Base-by-base conservation (phyloP, 2,113 vertebrate species). In the Colistium nudipinnis region DNA sequence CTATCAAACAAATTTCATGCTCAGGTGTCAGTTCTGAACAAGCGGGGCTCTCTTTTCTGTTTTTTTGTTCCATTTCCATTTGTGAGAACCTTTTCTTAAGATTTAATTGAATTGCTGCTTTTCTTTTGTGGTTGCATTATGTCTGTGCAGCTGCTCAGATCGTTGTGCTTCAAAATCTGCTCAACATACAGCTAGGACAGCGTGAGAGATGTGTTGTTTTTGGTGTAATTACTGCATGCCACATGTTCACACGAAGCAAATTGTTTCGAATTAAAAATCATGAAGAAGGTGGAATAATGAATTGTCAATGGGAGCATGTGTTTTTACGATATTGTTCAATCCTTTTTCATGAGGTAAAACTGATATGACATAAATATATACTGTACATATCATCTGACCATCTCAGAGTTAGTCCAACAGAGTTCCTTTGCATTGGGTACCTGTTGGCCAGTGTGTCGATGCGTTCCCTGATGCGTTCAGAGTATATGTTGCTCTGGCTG, bases 401-500 rank as follows among this genome's bases (percentile, higher is more conserved):
- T 45, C 10, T 33, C 20, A 30, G 5, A 27, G 14, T 52, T 22
- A 33, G 8, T 36, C 22, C 19, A 52, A 6, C 2, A 28, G 1
- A 16, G 22, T 19, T 51, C 1, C 24, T 24, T 3, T 3, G 53
- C 17, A 1, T 25, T 19, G 1, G 6, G 25, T 72, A 97, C 97
- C 94, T 97, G 78, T 83, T 91, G 45, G 88, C 89, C 1, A 98
- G 94, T 0, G 36, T 74, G 28, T 92, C 86, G 64, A 95, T 91
- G 0, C 94, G 93, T 25, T 95, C 89, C 78, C 88, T 90, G 81
- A 95, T 96, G 27, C 93, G 94, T 0, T 95, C 92, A 0, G 92
- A 85, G 53, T 97, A 96, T 88, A 92, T 88, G 78, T 95, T 96
- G 71, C 89, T 94, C 74, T 95, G 95, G 19, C 93, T 93, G 66